Percentiles rank a stretch among this genome's conserved stretches.
Conservation (phyloP, 2,797 vertebrate species). For the Erethizon dorsatum region DNA sequence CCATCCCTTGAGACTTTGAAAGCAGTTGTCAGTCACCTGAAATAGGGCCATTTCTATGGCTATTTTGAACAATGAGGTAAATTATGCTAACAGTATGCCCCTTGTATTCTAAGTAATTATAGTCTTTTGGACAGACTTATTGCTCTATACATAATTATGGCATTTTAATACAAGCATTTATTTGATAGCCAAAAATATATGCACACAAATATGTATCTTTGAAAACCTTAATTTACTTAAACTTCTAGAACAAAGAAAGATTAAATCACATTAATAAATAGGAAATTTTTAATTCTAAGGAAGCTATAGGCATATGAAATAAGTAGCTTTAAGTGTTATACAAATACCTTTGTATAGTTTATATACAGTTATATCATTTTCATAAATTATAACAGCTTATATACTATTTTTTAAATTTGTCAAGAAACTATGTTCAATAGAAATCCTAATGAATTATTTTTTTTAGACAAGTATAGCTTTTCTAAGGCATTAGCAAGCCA, state of each 20-base stretch:
- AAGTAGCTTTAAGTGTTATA: conserved; percentile 85
- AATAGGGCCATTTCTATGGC: conserved; percentile 63
- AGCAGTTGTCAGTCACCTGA: conserved; percentile 74
- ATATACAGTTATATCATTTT: conserved; percentile 71
- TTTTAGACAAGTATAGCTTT: conserved; percentile 31
- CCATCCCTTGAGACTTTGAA: conserved; percentile 68
- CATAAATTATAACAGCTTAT: conserved; percentile 80
- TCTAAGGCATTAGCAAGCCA: conserved; percentile 60
- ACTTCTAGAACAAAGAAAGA: conserved; percentile 86
- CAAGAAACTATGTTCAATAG: conserved; percentile 76
- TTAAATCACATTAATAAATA: conserved; percentile 86
- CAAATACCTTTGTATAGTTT: conserved; percentile 76
- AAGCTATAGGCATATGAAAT: conserved; percentile 77
- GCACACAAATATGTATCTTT: conserved; percentile 84
- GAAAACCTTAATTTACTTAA: conserved; percentile 75
- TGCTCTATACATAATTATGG: conserved; percentile 83
- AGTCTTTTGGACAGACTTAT: conserved; percentile 78
- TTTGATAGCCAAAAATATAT: conserved; percentile 80
- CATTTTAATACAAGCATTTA: conserved; percentile 85
- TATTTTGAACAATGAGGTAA: conserved; percentile 81
- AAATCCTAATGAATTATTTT: conserved; percentile 38
- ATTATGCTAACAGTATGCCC: conserved; percentile 82
- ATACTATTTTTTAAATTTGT: conserved; percentile 76
- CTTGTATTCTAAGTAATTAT: conserved; percentile 81
- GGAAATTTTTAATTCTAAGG: conserved; percentile 82